A percentile compares a stretch with the other conserved stretches of the same genome.
Evolutionary conservation across 2,113 vertebrate genomes (phyloP).

Genomic region (Grus americana): DNA sequence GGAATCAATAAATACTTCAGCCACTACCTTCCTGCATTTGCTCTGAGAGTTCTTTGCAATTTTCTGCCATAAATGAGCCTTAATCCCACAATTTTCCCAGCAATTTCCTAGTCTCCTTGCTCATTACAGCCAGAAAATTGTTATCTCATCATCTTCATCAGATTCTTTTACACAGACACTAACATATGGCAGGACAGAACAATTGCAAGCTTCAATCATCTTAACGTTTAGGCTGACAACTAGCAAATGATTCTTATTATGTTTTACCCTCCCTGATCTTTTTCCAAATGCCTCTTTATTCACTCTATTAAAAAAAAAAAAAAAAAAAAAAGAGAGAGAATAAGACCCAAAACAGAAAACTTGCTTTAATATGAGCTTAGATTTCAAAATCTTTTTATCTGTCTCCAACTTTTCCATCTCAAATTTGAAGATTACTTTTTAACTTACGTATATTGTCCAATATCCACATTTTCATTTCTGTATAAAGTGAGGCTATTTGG

Average conservation of each 20-base stretch:
- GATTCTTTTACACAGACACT: constrained; percentile 27
- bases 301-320: not conserved
- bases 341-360: not conserved
- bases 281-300: constrained; percentile 17
- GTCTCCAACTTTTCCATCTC: not conserved
- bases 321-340: not conserved
- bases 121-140: constrained; percentile 54
- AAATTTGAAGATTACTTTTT: not conserved
- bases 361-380: not conserved
- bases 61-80: constrained; percentile 50
- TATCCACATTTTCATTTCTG: not conserved
- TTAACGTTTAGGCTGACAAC: constrained; percentile 39
- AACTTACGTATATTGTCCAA: not conserved
- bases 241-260: constrained; percentile 41
- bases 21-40: not conserved
- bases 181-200: constrained; percentile 45
- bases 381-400: not conserved
- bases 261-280: constrained; percentile 3
- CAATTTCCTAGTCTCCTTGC: constrained; percentile 44
- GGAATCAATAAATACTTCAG: constrained; percentile 28
- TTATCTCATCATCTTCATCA: constrained; percentile 59
- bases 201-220: constrained; percentile 50
- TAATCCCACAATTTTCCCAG: constrained; percentile 56
- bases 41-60: constrained; percentile 34
- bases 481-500: not conserved